Percentiles rank a stretch among this genome's conserved stretches.
Conservation (phyloP, 2,113 vertebrate species). For the Xiphophorus couchianus region DNA sequence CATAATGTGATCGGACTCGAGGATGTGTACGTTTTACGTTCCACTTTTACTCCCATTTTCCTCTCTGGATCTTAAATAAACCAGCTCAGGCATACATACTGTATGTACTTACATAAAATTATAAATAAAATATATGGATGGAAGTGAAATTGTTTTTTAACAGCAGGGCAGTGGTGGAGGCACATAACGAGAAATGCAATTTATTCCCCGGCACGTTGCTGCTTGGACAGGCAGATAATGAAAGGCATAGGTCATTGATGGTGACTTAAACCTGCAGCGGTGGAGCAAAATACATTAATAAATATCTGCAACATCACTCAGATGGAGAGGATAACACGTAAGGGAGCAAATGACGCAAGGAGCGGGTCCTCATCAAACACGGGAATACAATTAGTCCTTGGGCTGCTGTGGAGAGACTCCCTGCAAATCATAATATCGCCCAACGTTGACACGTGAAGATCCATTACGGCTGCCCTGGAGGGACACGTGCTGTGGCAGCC, state of each 20-base stretch:
- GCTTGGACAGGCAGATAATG: conserved; percentile 98
- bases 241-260: conserved; percentile 98
- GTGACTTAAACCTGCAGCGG: conserved; percentile 96
- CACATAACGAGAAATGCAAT: conserved; percentile 98
- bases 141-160: conserved; percentile 77
- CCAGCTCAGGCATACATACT: conserved; percentile 28
- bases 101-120: conserved; percentile 32
- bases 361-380: conserved; percentile 69
- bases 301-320: conserved; percentile 93
- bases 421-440: conserved; percentile 79
- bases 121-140: conserved; percentile 68
- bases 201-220: conserved; percentile 95
- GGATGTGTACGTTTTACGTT: conserved; percentile 20
- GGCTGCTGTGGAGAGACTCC: conserved; percentile 60
- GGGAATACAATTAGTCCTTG: conserved; percentile 74
- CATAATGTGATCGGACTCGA: conserved; percentile 61
- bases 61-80: conserved; percentile 33
- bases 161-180: conserved; percentile 66
- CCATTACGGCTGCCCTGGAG: conserved; percentile 63
- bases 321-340: conserved; percentile 82
- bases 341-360: conserved; percentile 68
- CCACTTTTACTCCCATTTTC: conserved; percentile 6
- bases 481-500: conserved; percentile 24
- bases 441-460: conserved; percentile 81
- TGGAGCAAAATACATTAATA: conserved; percentile 94